Conservation (phyloP, 2,797 vertebrate genomes). For the Sorex maritimensis region DNA sequence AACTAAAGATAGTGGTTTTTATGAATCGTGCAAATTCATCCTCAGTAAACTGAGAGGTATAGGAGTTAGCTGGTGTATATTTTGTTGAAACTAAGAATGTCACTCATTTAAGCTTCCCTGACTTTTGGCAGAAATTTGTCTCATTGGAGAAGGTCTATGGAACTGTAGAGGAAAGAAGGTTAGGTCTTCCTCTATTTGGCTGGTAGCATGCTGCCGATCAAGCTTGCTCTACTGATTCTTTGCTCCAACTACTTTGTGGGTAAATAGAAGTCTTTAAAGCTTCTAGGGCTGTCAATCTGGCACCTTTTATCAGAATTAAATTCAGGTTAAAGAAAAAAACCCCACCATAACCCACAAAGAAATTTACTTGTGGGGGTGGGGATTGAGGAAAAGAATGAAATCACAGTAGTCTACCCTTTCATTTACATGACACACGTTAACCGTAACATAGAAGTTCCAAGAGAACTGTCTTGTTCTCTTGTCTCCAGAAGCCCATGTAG, state of each 20-base stretch:
- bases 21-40: background rate
- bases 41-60: background rate
- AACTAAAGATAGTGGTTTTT: background rate
- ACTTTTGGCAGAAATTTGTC: slow-evolving; percentile 28
- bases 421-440: slow-evolving; percentile 94
- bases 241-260: slow-evolving; percentile 34
- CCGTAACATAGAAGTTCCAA: slow-evolving; percentile 94
- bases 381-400: slow-evolving; percentile 89
- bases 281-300: slow-evolving; percentile 63
- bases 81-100: background rate
- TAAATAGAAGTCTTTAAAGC: slow-evolving; percentile 44
- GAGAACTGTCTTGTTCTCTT: slow-evolving; percentile 91
- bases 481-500: slow-evolving; percentile 95
- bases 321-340: slow-evolving; percentile 77
- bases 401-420: slow-evolving; percentile 93
- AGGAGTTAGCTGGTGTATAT: background rate
- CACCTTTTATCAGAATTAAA: slow-evolving; percentile 76
- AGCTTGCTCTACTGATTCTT: background rate
- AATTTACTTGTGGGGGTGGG: slow-evolving; percentile 71
- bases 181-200: background rate
- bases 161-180: background rate
- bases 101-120: slow-evolving; percentile 5
- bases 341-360: slow-evolving; percentile 77
- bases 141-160: background rate
- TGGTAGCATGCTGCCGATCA: background rate